phyloP scores from a whole-genome alignment of 2,888 invertebrate genomes.

The Colostygia pectinataria region DNA sequence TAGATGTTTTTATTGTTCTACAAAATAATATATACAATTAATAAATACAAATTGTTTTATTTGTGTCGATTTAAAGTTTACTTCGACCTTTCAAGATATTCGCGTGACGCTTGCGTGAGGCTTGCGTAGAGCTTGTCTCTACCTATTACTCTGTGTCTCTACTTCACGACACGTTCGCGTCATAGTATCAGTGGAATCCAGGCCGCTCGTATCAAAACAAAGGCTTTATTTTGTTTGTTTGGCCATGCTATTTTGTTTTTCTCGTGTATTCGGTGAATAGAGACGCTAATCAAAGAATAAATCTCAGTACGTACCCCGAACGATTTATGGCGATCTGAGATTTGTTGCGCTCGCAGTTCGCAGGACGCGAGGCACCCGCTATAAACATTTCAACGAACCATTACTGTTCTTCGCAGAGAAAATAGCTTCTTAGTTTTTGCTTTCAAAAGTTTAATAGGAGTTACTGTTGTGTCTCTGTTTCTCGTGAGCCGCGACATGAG shows the following conservation, averaged over 20 bases:
- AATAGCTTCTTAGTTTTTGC: constrained; percentile 62
- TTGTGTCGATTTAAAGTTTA: no score
- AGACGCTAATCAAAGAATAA: constrained; percentile 70
- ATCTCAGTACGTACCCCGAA: constrained; percentile 54
- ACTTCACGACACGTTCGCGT: no score
- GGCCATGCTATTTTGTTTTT: constrained; percentile 30
- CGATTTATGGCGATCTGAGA: constrained; percentile 69
- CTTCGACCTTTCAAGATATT: no score
- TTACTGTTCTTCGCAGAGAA: constrained; percentile 61
- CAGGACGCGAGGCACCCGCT: constrained; percentile 49
- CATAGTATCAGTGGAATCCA: no score
- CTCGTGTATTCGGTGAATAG: constrained; percentile 51
- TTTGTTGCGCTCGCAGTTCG: constrained; percentile 57
- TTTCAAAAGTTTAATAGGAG: constrained; percentile 63
- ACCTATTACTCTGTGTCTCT: no score
- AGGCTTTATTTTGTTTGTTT: constrained; percentile 21
- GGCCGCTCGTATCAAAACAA: constrained; percentile 16
- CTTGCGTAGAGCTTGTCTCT: no score
- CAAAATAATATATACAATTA: no score
- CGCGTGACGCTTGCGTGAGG: no score
- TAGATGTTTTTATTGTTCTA: no score
- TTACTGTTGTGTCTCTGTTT: constrained; percentile 57
- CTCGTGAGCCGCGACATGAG: constrained; percentile 39
- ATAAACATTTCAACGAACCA: constrained; percentile 74
- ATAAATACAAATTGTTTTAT: no score